A percentile compares a stretch with the other conserved stretches of the same genome.
These are phyloP conservation scores for Sminthurinus aureus DNA, from an alignment of 2,888 invertebrate species.

Conservation along the genomic window DNA sequence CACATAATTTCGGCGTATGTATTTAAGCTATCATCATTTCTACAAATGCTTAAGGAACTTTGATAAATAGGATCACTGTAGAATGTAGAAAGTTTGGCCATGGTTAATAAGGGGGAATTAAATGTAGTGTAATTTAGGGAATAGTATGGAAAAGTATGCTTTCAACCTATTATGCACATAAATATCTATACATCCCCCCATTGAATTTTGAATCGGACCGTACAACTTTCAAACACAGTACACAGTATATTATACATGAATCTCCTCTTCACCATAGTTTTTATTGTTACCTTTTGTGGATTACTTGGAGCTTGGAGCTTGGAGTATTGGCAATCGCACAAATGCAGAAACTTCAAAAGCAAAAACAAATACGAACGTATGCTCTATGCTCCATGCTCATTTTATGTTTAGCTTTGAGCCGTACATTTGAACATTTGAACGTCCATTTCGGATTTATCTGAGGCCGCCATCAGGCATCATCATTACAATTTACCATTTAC, in stretches of 20 bases:
- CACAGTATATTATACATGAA: too few relatives aligned
- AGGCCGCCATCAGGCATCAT: conserved; percentile 17
- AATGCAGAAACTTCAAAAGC: not conserved
- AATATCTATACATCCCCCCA: too few relatives aligned
- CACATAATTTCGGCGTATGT: not conserved
- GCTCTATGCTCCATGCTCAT: not conserved
- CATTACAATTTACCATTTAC: not conserved
- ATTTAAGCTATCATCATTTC: not conserved
- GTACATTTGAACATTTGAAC: not conserved
- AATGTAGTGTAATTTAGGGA: too few relatives aligned
- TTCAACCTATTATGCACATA: too few relatives aligned
- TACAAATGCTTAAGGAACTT: not conserved
- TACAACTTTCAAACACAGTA: too few relatives aligned
- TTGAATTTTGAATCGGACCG: too few relatives aligned
- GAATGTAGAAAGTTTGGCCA: not conserved
- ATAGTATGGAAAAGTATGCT: too few relatives aligned
- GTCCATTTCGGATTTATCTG: conserved; percentile 17
- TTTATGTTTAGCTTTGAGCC: not conserved
- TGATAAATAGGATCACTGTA: not conserved
- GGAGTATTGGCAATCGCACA: not conserved
- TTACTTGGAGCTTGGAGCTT: too few relatives aligned
- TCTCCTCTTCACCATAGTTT: too few relatives aligned
- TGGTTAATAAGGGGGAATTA: not conserved
- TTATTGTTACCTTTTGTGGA: too few relatives aligned
- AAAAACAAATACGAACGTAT: not conserved